Evolutionary conservation across 2,113 vertebrate species (phyloP).

Genomic region (Psilopsiagon aurifrons): DNA sequence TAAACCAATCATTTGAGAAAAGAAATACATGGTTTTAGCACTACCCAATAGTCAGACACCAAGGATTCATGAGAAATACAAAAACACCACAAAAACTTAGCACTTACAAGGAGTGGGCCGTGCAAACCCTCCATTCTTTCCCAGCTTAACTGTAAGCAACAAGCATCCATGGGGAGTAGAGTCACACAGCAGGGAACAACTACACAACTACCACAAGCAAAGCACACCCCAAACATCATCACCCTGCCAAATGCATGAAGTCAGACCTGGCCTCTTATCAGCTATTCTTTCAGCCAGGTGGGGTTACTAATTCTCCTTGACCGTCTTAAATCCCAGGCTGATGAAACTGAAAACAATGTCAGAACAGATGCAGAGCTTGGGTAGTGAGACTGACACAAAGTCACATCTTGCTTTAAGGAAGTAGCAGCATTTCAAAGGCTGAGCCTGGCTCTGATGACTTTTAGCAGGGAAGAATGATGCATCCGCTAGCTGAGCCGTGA

Average conservation of each 20-base stretch:
- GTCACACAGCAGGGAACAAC: not conserved
- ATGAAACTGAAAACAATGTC: not conserved
- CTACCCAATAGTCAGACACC: not conserved
- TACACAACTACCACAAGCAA: not conserved
- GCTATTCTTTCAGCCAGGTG: not conserved
- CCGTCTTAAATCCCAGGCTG: not conserved
- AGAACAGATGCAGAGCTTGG: not conserved
- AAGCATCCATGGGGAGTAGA: not conserved
- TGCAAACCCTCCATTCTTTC: not conserved
- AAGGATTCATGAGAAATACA: not conserved
- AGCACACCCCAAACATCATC: not conserved
- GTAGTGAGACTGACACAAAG: not conserved
- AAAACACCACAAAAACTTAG: not conserved
- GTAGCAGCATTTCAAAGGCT: not conserved
- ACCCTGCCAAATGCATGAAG: not conserved
- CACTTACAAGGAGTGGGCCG: not conserved
- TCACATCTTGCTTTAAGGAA: not conserved
- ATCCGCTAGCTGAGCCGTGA: not conserved
- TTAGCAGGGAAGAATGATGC: not conserved
- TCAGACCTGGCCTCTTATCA: not conserved
- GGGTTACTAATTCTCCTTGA: not conserved
- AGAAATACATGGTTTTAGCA: not conserved
- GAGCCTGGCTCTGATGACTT: not conserved
- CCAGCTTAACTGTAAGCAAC: not conserved
- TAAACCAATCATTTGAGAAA: not conserved